Percentiles rank a stretch among this genome's conserved stretches.
phyloP scores from a whole-genome alignment of 2,888 invertebrate species.

The Drosophila bunnanda region DNA sequence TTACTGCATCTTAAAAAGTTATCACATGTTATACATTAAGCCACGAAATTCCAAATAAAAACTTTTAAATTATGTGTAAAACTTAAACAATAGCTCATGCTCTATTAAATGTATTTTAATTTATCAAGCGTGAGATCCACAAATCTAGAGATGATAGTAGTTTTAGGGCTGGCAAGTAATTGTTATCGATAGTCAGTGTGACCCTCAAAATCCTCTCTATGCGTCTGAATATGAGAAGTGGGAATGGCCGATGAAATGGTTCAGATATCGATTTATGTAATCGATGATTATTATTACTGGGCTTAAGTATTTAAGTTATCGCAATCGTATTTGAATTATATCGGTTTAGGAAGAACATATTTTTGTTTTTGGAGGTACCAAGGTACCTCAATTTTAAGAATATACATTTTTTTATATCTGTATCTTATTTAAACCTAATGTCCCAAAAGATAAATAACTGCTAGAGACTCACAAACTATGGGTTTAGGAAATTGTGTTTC shows the following conservation, averaged over 20 bases:
- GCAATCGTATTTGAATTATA: too few species aligned
- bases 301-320: too few species aligned
- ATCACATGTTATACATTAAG: conserved; percentile 35
- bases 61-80: conserved; percentile 48
- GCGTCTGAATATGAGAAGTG: conserved; percentile 1
- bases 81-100: conserved; percentile 65
- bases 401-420: too few species aligned
- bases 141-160: conserved; percentile 11
- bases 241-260: too few species aligned
- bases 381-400: too few species aligned
- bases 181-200: conserved; percentile 10
- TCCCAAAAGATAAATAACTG: too few species aligned
- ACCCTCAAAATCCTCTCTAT: neutral
- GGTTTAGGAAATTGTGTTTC: neutral
- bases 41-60: conserved; percentile 39
- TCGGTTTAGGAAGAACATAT: too few species aligned
- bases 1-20: conserved; percentile 33
- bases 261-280: too few species aligned
- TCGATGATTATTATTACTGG: too few species aligned
- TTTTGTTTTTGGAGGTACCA: too few species aligned
- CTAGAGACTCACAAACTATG: too few species aligned
- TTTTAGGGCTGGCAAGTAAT: conserved; percentile 8
- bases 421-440: too few species aligned
- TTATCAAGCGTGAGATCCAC: conserved; percentile 59
- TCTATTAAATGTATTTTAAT: conserved; percentile 69